A percentile compares a stretch with the other conserved stretches of the same genome.
These are phyloP conservation scores for Merodon equestris DNA, from an alignment of 2,888 invertebrate species.

Conservation along the genomic window DNA sequence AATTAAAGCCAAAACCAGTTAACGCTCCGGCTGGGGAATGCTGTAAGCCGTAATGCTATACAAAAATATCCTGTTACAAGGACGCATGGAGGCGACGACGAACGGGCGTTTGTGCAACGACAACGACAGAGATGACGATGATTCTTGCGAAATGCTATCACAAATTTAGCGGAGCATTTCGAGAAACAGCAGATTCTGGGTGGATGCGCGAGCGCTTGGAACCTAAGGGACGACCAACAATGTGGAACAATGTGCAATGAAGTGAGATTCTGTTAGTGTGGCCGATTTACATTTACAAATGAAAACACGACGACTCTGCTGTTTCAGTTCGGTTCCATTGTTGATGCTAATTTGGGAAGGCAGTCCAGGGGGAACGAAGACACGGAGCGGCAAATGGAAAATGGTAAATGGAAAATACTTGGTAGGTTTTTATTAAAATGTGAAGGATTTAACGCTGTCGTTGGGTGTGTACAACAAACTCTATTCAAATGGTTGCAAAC, in stretches of 20 bases:
- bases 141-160: slow-evolving; percentile 46
- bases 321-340: slow-evolving; percentile 43
- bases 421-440: neutral
- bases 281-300: slow-evolving; percentile 62
- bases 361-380: slow-evolving; percentile 2
- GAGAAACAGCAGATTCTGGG: slow-evolving; percentile 37
- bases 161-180: slow-evolving; percentile 48
- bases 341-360: slow-evolving; percentile 64
- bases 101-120: neutral
- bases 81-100: slow-evolving; percentile 13
- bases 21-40: neutral
- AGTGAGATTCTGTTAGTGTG: slow-evolving; percentile 55
- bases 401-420: too few species aligned
- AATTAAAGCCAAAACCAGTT: slow-evolving; percentile 60
- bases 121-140: neutral
- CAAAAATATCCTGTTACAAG: slow-evolving; percentile 1
- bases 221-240: slow-evolving; percentile 18
- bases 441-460: slow-evolving; percentile 2
- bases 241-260: slow-evolving; percentile 62
- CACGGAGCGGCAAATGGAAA: too few species aligned
- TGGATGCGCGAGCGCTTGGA: neutral
- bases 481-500: too few species aligned
- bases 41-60: neutral
- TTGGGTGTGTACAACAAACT: too few species aligned
- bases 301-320: slow-evolving; percentile 57